Conservation (phyloP, 2,113 vertebrate species). For the Ceratotherium simum region DNA sequence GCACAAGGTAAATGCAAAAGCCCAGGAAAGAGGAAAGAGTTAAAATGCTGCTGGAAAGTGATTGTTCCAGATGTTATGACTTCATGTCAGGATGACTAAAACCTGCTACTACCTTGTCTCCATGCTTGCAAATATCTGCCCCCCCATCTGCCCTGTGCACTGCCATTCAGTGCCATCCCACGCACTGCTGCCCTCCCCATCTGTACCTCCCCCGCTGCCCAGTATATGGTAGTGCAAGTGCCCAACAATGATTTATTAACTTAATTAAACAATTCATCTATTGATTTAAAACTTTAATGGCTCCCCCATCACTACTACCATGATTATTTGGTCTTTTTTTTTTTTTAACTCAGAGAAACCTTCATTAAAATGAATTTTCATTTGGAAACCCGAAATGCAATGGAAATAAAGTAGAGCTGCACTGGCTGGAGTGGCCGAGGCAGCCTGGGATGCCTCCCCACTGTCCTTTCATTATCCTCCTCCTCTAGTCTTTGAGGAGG, state of each 20-base stretch:
- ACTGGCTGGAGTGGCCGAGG: neutral
- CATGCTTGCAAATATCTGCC: neutral
- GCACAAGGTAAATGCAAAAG: neutral
- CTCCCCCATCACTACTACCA: neutral
- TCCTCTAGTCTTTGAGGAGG: neutral
- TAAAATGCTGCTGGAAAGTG: neutral
- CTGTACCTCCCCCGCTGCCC: neutral
- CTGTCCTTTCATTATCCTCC: neutral
- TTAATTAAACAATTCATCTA: neutral
- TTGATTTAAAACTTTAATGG: neutral
- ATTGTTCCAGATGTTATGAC: neutral
- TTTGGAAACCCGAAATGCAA: neutral
- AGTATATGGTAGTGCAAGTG: accelerated
- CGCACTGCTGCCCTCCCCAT: neutral
- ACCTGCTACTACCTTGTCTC: neutral
- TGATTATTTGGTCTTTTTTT: neutral
- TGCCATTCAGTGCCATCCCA: neutral
- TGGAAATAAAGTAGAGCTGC: neutral
- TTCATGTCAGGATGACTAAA: neutral
- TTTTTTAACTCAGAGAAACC: neutral
- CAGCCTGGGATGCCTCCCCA: neutral
- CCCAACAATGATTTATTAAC: neutral
- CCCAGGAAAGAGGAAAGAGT: neutral
- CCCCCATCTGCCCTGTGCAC: neutral
- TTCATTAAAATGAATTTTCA: neutral